Evolutionary conservation across 2,888 invertebrate genomes (phyloP).

Genomic region (Chrysolina oricalcia): DNA sequence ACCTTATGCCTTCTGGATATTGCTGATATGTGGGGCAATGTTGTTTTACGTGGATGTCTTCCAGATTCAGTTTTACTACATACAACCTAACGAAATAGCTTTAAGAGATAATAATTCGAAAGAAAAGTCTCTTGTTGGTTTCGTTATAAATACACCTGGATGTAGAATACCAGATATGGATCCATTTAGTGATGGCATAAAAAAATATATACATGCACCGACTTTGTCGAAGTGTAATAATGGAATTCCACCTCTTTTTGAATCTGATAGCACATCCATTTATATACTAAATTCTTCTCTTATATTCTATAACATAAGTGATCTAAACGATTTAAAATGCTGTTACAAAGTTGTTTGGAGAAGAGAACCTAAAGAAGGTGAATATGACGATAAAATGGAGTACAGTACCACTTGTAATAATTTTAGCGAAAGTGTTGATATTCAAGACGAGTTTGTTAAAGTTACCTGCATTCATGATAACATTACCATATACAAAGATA

Average conservation of each 20-base stretch:
- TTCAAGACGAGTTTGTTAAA: conserved; percentile 79
- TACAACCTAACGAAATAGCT: conserved; percentile 27
- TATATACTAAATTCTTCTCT: conserved; percentile 74
- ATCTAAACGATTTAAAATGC: conserved; percentile 73
- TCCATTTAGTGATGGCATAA: conserved; percentile 76
- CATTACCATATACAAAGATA: conserved; percentile 78
- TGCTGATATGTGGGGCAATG: conserved; percentile 59
- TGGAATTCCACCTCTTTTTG: conserved; percentile 73
- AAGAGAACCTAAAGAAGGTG: conserved; percentile 71
- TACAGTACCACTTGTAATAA: conserved; percentile 72
- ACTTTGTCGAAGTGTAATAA: conserved; percentile 73
- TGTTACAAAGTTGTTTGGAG: conserved; percentile 78
- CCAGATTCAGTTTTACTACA: conserved; percentile 57
- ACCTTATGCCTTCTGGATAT: conserved; percentile 61
- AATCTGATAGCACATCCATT: conserved; percentile 76
- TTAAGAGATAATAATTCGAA: not conserved
- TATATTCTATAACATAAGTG: conserved; percentile 72
- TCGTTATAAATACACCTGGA: conserved; percentile 69
- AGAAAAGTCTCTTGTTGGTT: conserved; percentile 33
- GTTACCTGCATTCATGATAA: conserved; percentile 76
- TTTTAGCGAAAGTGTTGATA: conserved; percentile 72
- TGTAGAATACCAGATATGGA: conserved; percentile 80
- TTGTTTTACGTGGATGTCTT: conserved; percentile 64
- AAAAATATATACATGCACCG: conserved; percentile 74
- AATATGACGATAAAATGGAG: conserved; percentile 73